Evolutionary conservation across 2,888 invertebrate genomes (phyloP).

Genomic region (Scrobipalpa atriplicella): DNA sequence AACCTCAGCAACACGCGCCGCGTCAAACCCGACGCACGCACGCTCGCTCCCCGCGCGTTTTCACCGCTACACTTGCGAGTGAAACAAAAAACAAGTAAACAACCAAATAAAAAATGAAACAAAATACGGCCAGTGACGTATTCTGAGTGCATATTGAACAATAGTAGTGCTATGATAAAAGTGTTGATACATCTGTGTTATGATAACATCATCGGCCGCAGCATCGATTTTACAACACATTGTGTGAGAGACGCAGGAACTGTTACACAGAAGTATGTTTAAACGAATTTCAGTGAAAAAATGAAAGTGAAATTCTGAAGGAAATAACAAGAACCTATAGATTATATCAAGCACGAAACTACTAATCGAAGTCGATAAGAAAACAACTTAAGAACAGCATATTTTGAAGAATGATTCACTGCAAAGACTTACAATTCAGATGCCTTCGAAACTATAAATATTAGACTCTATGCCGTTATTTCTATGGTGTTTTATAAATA

Average conservation of each 20-base stretch:
- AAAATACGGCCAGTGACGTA: background rate
- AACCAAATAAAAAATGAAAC: background rate
- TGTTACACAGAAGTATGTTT: background rate
- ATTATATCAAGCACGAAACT: background rate
- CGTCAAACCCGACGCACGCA: too few relatives aligned
- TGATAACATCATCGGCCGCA: slow-evolving; percentile 12
- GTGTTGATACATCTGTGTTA: background rate
- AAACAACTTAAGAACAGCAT: background rate
- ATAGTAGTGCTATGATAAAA: background rate
- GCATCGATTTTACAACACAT: slow-evolving; percentile 22
- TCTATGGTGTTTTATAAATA: slow-evolving; percentile 1
- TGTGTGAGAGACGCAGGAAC: slow-evolving; percentile 4
- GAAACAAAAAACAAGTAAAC: background rate
- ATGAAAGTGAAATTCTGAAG: background rate
- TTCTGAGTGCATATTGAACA: too few relatives aligned
- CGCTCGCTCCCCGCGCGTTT: background rate
- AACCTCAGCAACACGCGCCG: too few relatives aligned
- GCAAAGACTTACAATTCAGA: background rate
- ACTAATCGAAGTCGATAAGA: background rate
- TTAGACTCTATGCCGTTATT: slow-evolving; percentile 11
- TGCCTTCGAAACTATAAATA: slow-evolving; percentile 10
- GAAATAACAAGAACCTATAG: too few relatives aligned
- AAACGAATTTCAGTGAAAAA: too few relatives aligned
- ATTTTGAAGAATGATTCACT: background rate
- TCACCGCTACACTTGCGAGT: background rate